Base-by-base conservation (phyloP, 2,888 invertebrate genomes). In the Dilophus febrilis region DNA sequence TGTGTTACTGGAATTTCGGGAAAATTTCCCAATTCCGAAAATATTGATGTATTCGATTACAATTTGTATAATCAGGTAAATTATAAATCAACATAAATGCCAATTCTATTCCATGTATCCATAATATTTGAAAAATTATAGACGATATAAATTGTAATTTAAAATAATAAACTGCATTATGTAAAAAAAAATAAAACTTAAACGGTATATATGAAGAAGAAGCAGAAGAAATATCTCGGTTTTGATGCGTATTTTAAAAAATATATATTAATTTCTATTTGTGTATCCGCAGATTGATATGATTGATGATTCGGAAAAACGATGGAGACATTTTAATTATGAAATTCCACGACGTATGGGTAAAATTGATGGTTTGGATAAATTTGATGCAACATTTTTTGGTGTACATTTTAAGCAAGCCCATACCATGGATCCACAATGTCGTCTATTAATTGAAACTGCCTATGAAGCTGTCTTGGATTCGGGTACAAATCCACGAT, bases 391-490 rank as follows among this genome's bases (percentile, higher is more conserved):
- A 0, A 72, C 74, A 0, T 81, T 80, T 59, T 82, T 82, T 54
- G 79, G 79, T 0, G 72, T 81, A 18, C 77, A 78, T 49, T 75
- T 74, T 48, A 78, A 78, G 48, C 81, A 83, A 53, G 78, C 77
- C 0, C 75, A 80, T 49, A 73, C 74, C 38, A 74, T 83, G 71
- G 80, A 84, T 54, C 82, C 83, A 0, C 80, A 81, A 68, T 75
- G 82, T 48, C 67, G 86, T 45, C 70, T 85, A 42, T 59, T 87
- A 38, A 64, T 86, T 47, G 88, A 83, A 58, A 72, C 75, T 40
- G 74, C 81, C 0, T 81, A 79, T 51, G 86, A 85, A 58, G 80
- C 79, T 40, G 71, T 83, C 14, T 68, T 83, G 42, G 85, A 86
- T 66, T 74, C 84, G 46, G 74, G 74, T 53, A 48, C 74, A 13